phyloP scores from a whole-genome alignment of 1,140 invertebrate species.

The honey bee (Apis mellifera) region DNA sequence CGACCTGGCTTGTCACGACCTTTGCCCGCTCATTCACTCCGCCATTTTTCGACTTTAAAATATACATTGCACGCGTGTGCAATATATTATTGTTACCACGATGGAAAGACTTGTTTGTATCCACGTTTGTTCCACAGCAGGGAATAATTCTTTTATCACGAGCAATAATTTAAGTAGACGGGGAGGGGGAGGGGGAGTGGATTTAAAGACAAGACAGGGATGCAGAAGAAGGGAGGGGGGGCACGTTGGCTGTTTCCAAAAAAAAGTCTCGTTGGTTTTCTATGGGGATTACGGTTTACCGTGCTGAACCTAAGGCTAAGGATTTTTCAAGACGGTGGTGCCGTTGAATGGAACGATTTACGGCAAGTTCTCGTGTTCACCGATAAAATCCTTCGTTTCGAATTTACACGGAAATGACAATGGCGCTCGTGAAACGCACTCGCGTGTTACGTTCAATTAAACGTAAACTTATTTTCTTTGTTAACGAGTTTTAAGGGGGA shows the following conservation, averaged over 20 bases:
- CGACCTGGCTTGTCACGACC: background rate
- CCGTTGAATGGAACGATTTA: slow-evolving; percentile 61
- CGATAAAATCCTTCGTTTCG: background rate
- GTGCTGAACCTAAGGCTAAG: slow-evolving; percentile 44
- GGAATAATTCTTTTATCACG: background rate
- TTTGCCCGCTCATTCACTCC: background rate
- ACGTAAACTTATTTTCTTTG: too few species aligned
- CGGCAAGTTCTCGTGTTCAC: slow-evolving; percentile 35
- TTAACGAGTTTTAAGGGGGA: background rate
- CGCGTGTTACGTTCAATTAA: background rate
- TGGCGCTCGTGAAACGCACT: background rate
- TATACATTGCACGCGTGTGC: background rate
- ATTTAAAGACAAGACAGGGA: slow-evolving; percentile 3
- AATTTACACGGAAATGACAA: slow-evolving; percentile 34
- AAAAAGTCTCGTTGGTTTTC: slow-evolving; percentile 49
- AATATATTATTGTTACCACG: background rate
- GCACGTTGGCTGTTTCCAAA: slow-evolving; percentile 45
- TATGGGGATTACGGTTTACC: slow-evolving; percentile 48
- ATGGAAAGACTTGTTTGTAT: too few species aligned
- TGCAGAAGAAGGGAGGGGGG: slow-evolving; percentile 30
- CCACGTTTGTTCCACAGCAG: too few species aligned
- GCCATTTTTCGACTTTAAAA: background rate
- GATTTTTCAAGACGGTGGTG: slow-evolving; percentile 57
- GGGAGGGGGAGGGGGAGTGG: background rate
- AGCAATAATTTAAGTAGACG: background rate